phyloP scores from a whole-genome alignment of 2,113 vertebrate species.

The Istiophorus platypterus region DNA sequence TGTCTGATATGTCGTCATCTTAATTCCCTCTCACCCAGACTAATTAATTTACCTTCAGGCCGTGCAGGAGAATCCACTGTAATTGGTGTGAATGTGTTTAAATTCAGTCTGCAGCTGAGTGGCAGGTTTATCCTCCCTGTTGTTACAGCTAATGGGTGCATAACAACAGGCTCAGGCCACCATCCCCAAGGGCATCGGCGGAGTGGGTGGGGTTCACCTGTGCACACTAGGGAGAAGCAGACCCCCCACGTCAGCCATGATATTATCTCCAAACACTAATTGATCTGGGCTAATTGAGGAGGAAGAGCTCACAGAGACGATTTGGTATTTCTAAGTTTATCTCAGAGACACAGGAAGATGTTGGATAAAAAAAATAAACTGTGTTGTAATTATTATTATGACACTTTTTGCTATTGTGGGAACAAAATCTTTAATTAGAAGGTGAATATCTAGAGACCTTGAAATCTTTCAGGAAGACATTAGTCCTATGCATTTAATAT shows the following conservation, averaged over 20 bases:
- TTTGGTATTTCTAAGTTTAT: constrained; percentile 30
- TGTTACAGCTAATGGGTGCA: constrained; percentile 84
- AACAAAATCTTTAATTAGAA: not conserved
- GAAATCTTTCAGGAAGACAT: too few species aligned
- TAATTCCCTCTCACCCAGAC: constrained; percentile 31
- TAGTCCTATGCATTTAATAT: too few species aligned
- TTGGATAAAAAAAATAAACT: not conserved
- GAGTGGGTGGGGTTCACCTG: constrained; percentile 76
- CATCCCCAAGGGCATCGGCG: constrained; percentile 64
- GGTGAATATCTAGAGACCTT: too few species aligned
- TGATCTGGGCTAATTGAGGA: constrained; percentile 58
- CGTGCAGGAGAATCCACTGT: constrained; percentile 75
- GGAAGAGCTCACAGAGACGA: constrained; percentile 39
- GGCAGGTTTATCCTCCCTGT: constrained; percentile 81
- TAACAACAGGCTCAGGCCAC: constrained; percentile 83
- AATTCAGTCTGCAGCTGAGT: constrained; percentile 77
- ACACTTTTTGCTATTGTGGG: not conserved
- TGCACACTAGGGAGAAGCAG: constrained; percentile 46
- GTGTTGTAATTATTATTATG: not conserved
- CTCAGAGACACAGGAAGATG: constrained; percentile 4
- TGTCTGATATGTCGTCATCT: constrained; percentile 31
- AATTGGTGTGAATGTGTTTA: constrained; percentile 85
- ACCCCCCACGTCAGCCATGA: constrained; percentile 59
- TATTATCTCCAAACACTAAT: constrained; percentile 67
- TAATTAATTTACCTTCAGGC: constrained; percentile 57